Evolutionary conservation across 2,113 vertebrate species (phyloP).

Genomic region (Serilophus lunatus): DNA sequence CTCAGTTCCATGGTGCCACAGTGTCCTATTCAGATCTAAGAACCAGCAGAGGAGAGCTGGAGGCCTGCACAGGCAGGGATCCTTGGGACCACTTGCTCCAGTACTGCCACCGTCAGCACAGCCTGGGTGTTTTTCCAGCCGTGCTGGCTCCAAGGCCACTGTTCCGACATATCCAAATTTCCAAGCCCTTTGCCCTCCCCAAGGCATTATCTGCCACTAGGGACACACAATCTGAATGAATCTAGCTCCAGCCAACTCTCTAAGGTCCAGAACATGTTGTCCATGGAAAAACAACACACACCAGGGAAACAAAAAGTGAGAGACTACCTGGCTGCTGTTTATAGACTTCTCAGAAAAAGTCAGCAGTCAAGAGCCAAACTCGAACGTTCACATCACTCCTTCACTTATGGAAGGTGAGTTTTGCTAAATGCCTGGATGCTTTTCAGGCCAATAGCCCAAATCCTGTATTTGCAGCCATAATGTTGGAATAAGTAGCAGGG

Average conservation of each 20-base stretch:
- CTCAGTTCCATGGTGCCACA: rapidly evolving
- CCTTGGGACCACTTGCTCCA: neutral
- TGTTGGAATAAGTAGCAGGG: neutral
- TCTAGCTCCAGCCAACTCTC: neutral
- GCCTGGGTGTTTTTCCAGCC: neutral
- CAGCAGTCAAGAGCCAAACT: conserved; percentile 36
- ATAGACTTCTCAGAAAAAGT: conserved; percentile 57
- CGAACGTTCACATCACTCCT: neutral
- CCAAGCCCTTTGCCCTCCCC: conserved; percentile 46
- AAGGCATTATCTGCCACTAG: conserved; percentile 34
- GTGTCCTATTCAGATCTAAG: neutral
- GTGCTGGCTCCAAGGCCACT: neutral
- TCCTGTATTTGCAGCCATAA: conserved; percentile 1
- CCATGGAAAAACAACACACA: conserved; percentile 59
- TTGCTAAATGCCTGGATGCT: neutral
- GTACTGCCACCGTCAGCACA: neutral
- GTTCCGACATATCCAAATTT: conserved; percentile 13
- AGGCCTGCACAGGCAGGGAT: neutral
- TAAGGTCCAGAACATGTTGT: conserved; percentile 45
- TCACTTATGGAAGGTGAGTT: conserved; percentile 21
- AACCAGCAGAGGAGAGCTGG: neutral
- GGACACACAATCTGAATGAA: conserved; percentile 16
- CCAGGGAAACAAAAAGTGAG: conserved; percentile 43
- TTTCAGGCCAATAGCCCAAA: conserved; percentile 15
- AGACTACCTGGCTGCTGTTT: conserved; percentile 64